Evolutionary conservation across 2,888 invertebrate genomes (phyloP).

Genomic region (Eilema griseolum): DNA sequence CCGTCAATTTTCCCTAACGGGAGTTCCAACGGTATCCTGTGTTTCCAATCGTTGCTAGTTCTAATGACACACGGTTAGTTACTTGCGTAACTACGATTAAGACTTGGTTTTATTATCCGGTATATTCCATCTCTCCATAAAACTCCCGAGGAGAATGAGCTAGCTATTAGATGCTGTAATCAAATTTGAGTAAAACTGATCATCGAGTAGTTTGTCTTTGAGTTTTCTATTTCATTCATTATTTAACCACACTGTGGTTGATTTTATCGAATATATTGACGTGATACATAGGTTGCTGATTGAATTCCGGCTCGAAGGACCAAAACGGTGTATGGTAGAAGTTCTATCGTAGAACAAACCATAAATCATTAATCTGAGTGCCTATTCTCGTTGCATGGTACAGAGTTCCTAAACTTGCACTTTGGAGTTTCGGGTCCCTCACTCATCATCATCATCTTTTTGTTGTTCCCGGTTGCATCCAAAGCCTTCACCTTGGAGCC

Average conservation of each 20-base stretch:
- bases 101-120: slow-evolving; percentile 16
- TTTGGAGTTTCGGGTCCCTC: too few species aligned
- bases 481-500: too few species aligned
- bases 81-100: slow-evolving; percentile 31
- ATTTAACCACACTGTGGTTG: neutral
- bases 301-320: too few species aligned
- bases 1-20: slow-evolving; percentile 60
- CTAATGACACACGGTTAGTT: slow-evolving; percentile 50
- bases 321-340: too few species aligned
- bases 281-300: too few species aligned
- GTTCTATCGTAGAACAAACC: too few species aligned
- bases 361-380: too few species aligned
- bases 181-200: neutral
- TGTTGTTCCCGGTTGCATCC: too few species aligned
- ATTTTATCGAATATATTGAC: too few species aligned
- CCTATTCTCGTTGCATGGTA: too few species aligned
- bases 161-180: neutral
- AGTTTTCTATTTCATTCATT: neutral
- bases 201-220: neutral
- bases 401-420: too few species aligned
- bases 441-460: too few species aligned
- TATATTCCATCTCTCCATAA: neutral
- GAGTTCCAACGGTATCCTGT: slow-evolving; percentile 62
- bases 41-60: slow-evolving; percentile 59
- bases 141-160: neutral